Percentiles rank a stretch among this genome's conserved stretches.
Evolutionary conservation across 2,113 vertebrate species (phyloP).

Genomic region (Orthonyx spaldingii): DNA sequence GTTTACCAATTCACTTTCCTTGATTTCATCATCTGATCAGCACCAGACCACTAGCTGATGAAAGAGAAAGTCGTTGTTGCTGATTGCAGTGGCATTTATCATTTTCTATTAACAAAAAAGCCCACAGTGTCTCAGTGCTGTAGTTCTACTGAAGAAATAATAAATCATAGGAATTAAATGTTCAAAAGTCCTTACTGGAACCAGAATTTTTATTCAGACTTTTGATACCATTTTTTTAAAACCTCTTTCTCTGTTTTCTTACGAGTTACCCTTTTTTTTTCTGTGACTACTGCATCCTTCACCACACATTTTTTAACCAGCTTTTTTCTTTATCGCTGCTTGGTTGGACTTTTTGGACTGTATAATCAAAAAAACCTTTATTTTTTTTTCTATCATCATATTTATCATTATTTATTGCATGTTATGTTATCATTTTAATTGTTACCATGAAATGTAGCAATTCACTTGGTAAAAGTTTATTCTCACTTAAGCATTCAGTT

Average conservation of each 20-base stretch:
- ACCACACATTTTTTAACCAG: neutral
- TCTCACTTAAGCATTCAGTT: neutral
- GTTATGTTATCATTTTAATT: neutral
- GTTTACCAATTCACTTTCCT: neutral
- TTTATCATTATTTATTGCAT: neutral
- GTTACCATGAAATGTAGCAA: neutral
- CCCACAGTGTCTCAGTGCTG: neutral
- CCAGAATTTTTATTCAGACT: neutral
- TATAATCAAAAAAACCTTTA: neutral
- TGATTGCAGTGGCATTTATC: conserved; percentile 16
- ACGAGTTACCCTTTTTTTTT: neutral
- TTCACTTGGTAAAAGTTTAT: neutral
- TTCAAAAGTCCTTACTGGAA: neutral
- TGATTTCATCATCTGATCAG: conserved; percentile 53
- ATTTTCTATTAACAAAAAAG: neutral
- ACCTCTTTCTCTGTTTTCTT: neutral
- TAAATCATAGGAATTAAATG: neutral
- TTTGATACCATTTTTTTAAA: neutral
- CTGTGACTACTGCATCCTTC: neutral
- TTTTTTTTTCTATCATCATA: neutral
- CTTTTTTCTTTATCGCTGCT: neutral
- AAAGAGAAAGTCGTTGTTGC: conserved; percentile 28
- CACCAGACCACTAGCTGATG: conserved; percentile 41
- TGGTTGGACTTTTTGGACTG: neutral
- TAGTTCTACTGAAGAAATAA: neutral